phyloP scores from a whole-genome alignment of 2,113 vertebrate genomes.

The Forbesichthys papilliferus region DNA sequence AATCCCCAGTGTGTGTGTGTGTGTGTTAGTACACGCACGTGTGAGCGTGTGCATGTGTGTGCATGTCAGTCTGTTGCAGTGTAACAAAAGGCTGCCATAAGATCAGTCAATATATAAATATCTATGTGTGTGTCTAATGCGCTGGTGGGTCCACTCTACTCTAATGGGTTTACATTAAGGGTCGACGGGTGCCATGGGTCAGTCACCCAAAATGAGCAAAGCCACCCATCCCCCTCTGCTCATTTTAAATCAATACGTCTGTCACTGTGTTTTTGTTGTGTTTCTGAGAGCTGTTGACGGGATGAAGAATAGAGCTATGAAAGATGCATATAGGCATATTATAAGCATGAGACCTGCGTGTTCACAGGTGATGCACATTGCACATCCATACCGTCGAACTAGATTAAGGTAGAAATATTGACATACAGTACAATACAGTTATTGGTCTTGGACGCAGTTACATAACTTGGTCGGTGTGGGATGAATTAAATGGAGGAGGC shows the following conservation, averaged over 20 bases:
- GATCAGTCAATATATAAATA: neutral
- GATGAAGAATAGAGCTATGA: neutral
- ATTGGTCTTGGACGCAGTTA: too few species aligned
- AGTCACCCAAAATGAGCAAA: constrained; percentile 55
- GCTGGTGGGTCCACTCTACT: constrained; percentile 39
- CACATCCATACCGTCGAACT: too few species aligned
- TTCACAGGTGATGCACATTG: too few species aligned
- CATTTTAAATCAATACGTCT: constrained; percentile 34
- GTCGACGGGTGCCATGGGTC: constrained; percentile 58
- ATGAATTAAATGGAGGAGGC: constrained; percentile 38
- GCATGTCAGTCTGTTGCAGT: neutral
- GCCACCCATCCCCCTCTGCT: constrained; percentile 4
- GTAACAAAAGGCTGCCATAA: neutral
- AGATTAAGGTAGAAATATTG: too few species aligned
- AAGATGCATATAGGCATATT: too few species aligned
- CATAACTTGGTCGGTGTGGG: constrained; percentile 31
- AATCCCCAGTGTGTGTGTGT: neutral
- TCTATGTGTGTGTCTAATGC: constrained; percentile 23
- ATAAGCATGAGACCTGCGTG: too few species aligned
- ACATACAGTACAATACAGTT: too few species aligned
- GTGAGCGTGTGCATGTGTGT: constrained; percentile 11
- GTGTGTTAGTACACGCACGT: neutral
- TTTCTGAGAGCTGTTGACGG: constrained; percentile 1
- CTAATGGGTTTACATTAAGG: constrained; percentile 73
- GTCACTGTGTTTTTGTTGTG: constrained; percentile 21